These are phyloP conservation scores for Palythoa grandiflora DNA, from an alignment of 92 coral and sea anemone species.

Conservation along the genomic window DNA sequence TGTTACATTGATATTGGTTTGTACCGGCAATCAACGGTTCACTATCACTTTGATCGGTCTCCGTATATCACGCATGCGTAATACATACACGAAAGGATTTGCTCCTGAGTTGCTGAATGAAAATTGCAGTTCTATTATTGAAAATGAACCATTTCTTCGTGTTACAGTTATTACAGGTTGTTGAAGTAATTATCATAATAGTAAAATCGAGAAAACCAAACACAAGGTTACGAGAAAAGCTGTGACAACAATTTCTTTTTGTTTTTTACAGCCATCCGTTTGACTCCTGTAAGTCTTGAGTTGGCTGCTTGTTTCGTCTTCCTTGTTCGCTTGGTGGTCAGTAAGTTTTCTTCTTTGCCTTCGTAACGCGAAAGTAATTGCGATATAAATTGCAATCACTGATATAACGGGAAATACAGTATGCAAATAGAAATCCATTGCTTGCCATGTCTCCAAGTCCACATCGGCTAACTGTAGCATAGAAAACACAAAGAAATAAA, in stretches of 20 bases:
- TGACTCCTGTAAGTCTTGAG: no score
- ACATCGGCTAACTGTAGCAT: no score
- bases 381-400: background rate
- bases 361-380: background rate
- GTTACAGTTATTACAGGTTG: background rate
- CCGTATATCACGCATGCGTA: no score
- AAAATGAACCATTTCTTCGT: background rate
- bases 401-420: no score
- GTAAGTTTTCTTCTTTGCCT: slow-evolving; percentile 2
- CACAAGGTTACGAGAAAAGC: slow-evolving; percentile 6
- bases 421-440: no score
- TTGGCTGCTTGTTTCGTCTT: background rate
- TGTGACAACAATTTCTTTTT: background rate
- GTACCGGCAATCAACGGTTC: background rate
- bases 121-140: background rate
- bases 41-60: background rate
- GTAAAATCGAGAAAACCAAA: background rate
- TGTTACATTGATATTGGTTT: background rate
- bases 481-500: no score
- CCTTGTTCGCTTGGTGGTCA: background rate
- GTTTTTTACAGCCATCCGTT: background rate
- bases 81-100: no score
- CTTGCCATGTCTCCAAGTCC: no score
- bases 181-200: background rate
- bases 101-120: background rate